Evolutionary conservation across 2,113 vertebrate species (phyloP), one percentile per base, ranked within the genome.

Genomic region (Nesospiza acunhae): DNA sequence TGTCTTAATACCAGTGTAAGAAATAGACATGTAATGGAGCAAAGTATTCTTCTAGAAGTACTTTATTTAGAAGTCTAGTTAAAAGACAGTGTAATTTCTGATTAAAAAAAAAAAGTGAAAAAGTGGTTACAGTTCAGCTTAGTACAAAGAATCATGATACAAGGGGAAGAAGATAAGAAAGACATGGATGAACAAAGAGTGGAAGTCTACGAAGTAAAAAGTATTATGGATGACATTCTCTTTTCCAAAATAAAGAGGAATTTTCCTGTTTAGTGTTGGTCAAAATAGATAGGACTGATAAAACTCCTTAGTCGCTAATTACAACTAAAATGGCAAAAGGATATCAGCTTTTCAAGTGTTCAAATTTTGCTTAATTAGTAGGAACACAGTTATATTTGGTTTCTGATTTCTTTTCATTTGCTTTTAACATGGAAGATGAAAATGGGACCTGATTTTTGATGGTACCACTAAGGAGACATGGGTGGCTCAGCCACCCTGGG

Each of bases 341-440:
- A 14, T 79, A 44, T 18, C 16, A 14, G 11, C 39, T 68, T 79
- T 90, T 70, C 23, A 53, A 46, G 20, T 72, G 33, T n/a, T 68
- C 30, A 42, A 31, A 16, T 72, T 39, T 18, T 80, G 3, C 2
- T 68, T 72, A 18, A 18, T 37, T 63, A 63, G 11, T 28, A 79
- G 72, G 3, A 55, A 2, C 17, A 55, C 7, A 9, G 5, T 27
- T 55, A 2, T 33, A 19, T 58, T 82, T 3, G 2, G 9, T 80
- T 82, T 50, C 23, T 46, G 19, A 30, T 59, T 85, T 70, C 35
- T 53, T 70, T 87, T 76, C 8, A 30, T 39, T 58, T 93, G 52
- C 31, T 66, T 1, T 30, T 55, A 26, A 6, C 16, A 49, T 0
- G 0, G 12, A 33, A 44, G 13, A 15, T 66, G 42, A 47, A 53